Percentiles rank a stretch among this genome's conserved stretches.
These are phyloP conservation scores for Alitta virens DNA, from an alignment of 2,888 invertebrate genomes.

Conservation along the genomic window DNA sequence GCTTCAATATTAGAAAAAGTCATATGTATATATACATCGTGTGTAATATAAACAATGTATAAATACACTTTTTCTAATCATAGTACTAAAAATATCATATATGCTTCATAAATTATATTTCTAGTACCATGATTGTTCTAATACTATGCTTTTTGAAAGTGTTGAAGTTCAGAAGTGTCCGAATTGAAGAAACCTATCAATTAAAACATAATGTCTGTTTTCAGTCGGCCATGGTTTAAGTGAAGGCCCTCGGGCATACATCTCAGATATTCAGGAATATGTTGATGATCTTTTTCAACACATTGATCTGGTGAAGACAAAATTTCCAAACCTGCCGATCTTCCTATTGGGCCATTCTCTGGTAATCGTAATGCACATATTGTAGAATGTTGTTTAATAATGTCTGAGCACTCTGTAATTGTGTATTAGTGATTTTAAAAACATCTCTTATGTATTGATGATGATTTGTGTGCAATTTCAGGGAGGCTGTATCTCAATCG, in stretches of 20 bases:
- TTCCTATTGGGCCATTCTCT: conserved; percentile 60
- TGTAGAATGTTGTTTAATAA: too few species aligned
- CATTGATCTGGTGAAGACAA: conserved; percentile 44
- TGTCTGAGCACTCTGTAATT: too few species aligned
- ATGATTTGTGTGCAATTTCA: too few species aligned
- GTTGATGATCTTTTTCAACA: conserved; percentile 54
- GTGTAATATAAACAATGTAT: too few species aligned
- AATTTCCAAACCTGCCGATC: conserved; percentile 48
- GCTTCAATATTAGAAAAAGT: too few species aligned
- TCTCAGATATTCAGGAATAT: conserved; percentile 50
- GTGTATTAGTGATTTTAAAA: too few species aligned
- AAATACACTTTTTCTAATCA: too few species aligned
- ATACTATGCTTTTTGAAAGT: not conserved
- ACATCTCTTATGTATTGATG: too few species aligned
- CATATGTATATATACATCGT: too few species aligned
- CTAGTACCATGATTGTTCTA: not conserved
- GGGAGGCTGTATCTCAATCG: conserved; percentile 56
- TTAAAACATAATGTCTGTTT: not conserved
- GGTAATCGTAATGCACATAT: too few species aligned
- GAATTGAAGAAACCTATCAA: not conserved
- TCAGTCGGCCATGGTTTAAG: conserved; percentile 59
- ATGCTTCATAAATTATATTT: too few species aligned
- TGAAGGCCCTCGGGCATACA: conserved; percentile 53
- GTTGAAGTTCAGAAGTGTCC: not conserved
- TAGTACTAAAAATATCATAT: too few species aligned